phyloP scores from a whole-genome alignment of 35 echinoderm and acorn worm species.

The Strongylocentrotus purpuratus region DNA sequence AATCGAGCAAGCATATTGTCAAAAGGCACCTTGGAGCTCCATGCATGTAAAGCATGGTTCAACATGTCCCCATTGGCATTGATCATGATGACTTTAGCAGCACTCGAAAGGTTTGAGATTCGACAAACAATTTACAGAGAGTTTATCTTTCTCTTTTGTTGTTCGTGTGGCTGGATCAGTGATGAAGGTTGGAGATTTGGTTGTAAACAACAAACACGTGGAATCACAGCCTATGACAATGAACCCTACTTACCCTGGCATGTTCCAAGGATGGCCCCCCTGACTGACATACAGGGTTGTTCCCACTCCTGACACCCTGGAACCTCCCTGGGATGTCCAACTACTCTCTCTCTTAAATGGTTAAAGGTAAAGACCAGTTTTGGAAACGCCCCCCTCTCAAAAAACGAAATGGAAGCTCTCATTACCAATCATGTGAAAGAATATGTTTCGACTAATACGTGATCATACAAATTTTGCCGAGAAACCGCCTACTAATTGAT shows the following conservation, averaged over 20 bases:
- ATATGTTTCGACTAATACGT: too few relatives aligned
- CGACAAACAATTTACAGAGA: background rate
- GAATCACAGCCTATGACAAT: background rate
- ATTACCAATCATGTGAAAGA: too few relatives aligned
- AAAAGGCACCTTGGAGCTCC: too few relatives aligned
- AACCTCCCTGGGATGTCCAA: background rate
- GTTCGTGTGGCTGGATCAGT: background rate
- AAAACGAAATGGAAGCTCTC: too few relatives aligned
- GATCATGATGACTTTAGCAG: constrained; percentile 10
- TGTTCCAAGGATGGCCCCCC: background rate
- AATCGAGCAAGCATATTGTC: too few relatives aligned
- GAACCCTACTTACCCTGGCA: constrained; percentile 26
- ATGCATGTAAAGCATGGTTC: background rate
- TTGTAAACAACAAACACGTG: constrained; percentile 29
- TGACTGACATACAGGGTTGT: background rate
- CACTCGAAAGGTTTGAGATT: background rate
- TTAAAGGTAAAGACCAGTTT: too few relatives aligned
- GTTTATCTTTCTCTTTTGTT: background rate
- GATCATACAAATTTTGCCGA: too few relatives aligned
- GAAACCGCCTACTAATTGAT: too few relatives aligned
- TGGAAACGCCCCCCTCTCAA: too few relatives aligned
- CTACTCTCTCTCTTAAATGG: background rate
- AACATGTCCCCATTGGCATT: background rate
- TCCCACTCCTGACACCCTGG: background rate
- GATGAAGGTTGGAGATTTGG: constrained; percentile 36